phyloP scores from a whole-genome alignment of 2,797 vertebrate genomes.

The Calcarius lapponicus region DNA sequence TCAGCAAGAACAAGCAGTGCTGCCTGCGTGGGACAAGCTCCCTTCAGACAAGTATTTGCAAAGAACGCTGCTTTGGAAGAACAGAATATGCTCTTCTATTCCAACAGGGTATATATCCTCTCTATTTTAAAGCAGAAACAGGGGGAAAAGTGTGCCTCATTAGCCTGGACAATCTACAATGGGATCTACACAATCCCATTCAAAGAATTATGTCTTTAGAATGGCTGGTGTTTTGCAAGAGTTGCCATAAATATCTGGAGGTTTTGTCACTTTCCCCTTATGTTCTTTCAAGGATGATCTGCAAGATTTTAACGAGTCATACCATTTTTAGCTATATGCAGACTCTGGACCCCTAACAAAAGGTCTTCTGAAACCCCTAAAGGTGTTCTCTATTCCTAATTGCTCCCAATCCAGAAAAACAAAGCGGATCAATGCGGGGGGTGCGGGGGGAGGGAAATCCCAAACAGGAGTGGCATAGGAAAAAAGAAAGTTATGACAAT shows the following conservation, averaged over 20 bases:
- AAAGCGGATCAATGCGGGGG: rapidly evolving
- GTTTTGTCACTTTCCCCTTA: neutral
- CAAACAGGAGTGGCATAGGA: neutral
- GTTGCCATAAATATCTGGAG: neutral
- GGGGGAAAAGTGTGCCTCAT: neutral
- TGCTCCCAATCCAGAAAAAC: neutral
- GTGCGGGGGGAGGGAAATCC: too few relatives aligned
- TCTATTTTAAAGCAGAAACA: neutral
- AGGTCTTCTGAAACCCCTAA: neutral
- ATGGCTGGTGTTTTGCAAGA: neutral
- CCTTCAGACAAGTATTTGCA: neutral
- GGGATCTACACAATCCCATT: neutral
- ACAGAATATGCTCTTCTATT: neutral
- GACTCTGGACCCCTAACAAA: neutral
- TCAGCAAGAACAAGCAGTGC: neutral
- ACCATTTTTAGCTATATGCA: neutral
- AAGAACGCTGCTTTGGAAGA: neutral
- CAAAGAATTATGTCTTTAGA: neutral
- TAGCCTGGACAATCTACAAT: neutral
- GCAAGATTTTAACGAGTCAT: neutral
- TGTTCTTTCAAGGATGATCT: neutral
- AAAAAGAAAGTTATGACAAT: neutral
- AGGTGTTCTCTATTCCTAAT: neutral
- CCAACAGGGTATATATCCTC: neutral
- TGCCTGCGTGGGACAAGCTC: neutral